Evolutionary conservation across 1,140 invertebrate species (phyloP).

Genomic region (Pogonus chalceus): DNA sequence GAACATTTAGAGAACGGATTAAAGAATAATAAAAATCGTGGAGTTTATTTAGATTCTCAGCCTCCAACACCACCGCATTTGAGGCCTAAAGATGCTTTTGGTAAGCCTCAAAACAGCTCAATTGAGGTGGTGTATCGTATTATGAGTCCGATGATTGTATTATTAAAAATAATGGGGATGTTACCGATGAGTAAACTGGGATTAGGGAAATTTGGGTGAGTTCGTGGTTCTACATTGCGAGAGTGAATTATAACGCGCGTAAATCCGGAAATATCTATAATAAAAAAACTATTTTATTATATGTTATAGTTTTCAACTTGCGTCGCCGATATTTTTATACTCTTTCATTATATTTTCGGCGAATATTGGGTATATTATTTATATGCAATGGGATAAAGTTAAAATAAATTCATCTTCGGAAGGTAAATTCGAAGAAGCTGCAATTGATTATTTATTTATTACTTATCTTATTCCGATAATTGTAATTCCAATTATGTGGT

Average conservation of each 20-base stretch:
- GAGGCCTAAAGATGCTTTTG: background rate
- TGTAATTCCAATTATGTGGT: conserved; percentile 49
- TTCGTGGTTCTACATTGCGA: conserved; percentile 34
- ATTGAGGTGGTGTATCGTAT: conserved; percentile 42
- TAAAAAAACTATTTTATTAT: conserved; percentile 1
- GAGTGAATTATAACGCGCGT: too few species aligned
- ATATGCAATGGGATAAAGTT: conserved; percentile 47
- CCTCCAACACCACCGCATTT: background rate
- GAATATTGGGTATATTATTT: conserved; percentile 38
- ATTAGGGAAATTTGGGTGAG: conserved; percentile 37
- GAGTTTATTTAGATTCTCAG: background rate
- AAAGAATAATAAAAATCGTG: background rate
- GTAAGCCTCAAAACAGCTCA: conserved; percentile 24
- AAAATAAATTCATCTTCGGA: conserved; percentile 46
- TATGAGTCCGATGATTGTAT: conserved; percentile 45
- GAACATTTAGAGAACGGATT: background rate
- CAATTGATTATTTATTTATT: conserved; percentile 56
- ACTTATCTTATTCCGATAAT: conserved; percentile 52
- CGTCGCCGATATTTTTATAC: background rate
- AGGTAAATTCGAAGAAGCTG: conserved; percentile 56
- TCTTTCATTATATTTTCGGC: background rate
- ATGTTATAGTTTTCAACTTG: conserved; percentile 1
- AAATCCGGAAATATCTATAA: conserved; percentile 13
- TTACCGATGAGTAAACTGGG: conserved; percentile 42
- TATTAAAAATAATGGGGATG: conserved; percentile 45